A percentile compares a stretch with the other conserved stretches of the same genome.
These are phyloP conservation scores for Rhynchotus rufescens DNA, from an alignment of 2,797 vertebrate species.

Conservation along the genomic window DNA sequence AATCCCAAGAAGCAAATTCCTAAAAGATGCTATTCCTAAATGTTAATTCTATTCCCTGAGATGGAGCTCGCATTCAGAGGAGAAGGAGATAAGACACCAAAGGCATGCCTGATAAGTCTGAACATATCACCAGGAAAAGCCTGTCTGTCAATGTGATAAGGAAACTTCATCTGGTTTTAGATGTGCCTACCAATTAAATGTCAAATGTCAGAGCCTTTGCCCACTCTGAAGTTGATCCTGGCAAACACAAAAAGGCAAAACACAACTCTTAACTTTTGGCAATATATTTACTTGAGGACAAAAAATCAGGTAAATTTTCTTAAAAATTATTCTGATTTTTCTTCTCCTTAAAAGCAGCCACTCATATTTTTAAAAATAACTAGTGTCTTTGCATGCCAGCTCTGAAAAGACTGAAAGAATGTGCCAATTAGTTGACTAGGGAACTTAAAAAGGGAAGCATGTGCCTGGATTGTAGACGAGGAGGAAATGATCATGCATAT, in stretches of 20 bases:
- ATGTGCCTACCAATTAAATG: background rate
- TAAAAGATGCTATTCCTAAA: background rate
- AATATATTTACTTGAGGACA: background rate
- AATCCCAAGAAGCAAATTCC: background rate
- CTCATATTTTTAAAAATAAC: conserved; percentile 39
- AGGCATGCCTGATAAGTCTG: background rate
- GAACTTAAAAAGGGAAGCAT: conserved; percentile 38
- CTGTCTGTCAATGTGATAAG: background rate
- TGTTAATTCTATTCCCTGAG: background rate
- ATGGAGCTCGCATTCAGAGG: background rate
- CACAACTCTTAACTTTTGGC: background rate
- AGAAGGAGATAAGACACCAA: background rate
- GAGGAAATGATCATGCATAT: background rate
- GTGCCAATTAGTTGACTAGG: conserved; percentile 40
- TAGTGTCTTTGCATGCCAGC: background rate
- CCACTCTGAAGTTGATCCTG: background rate
- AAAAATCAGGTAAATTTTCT: background rate
- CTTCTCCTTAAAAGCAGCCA: background rate
- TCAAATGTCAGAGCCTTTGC: background rate
- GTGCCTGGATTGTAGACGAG: background rate
- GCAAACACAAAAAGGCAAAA: background rate
- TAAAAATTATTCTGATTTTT: conserved; percentile 5
- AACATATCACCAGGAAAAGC: background rate
- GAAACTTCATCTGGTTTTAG: background rate
- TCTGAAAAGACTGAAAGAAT: conserved; percentile 19